Evolutionary conservation across 2,113 vertebrate genomes (phyloP), one percentile per base, ranked within the genome.

Genomic region (Brachypodius melanocephalos): DNA sequence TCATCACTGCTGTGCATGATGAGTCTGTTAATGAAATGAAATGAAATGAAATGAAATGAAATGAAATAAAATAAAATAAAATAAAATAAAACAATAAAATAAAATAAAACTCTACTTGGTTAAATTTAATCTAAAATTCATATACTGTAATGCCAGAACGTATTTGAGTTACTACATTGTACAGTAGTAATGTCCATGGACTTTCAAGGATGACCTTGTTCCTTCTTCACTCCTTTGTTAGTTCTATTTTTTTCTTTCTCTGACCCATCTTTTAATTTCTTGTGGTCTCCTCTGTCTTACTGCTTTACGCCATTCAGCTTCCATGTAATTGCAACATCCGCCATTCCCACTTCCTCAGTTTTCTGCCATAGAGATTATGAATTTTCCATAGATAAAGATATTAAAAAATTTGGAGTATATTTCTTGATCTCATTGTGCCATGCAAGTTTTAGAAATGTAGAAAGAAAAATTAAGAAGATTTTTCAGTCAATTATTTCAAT

Each of bases 121-220:
- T 88, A 89, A 91, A 91, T 52, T n/a, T 68, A 88, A 88, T 58
- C 17, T 58, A 69, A 80, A 94, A 74, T 54, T 84, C 8, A 74
- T 76, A 59, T 10, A 63, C 29, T 77, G 43, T 58, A 93, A 80
- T 51, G 20, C 59, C 75, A 28, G 29, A 88, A 62, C 12, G 67
- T 51, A 71, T 85, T 4, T 78, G 59, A 87, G n/a, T 55, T 90
- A 63, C 51, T 54, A 38, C 14, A 46, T 36, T 55, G 74, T 51
- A 77, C 16, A 80, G 36, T 24, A 92, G 34, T 29, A 66, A 77
- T 38, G 14, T 43, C 31, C 69, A 46, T 26, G 31, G 36, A 42
- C 63, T 76, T 93, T 90, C 45, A 67, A 46, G 69, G 34, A 52
- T 34, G 6, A 55, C 51, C 46, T 57, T 34, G 8, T 73, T 91